These are phyloP conservation scores for Macrosteles quadrilineatus DNA, from an alignment of 1,140 invertebrate species.

Conservation along the genomic window DNA sequence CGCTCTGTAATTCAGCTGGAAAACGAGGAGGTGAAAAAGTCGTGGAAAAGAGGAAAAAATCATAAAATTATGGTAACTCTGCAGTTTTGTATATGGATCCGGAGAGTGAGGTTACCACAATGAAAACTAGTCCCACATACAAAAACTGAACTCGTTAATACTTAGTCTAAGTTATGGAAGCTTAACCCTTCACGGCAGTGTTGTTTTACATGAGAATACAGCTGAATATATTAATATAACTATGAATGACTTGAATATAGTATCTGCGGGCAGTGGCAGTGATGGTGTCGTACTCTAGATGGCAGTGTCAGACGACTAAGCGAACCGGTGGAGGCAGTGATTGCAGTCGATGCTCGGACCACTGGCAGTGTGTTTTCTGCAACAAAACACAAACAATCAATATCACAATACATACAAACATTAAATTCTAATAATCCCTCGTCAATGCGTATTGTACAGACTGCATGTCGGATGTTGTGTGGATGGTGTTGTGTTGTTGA, in stretches of 20 bases:
- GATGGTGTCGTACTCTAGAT: neutral
- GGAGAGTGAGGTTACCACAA: neutral
- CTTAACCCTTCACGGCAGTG: constrained; percentile 13
- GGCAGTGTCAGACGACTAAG: constrained; percentile 16
- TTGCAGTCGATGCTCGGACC: constrained; percentile 7
- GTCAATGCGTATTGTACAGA: too few relatives aligned
- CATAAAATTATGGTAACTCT: constrained; percentile 16
- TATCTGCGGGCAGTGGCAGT: constrained; percentile 11
- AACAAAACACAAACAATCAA: neutral
- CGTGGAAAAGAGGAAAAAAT: neutral
- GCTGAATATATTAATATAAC: constrained; percentile 18
- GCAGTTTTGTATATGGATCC: constrained; percentile 23
- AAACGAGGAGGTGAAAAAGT: neutral
- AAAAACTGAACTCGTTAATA: constrained; percentile 15
- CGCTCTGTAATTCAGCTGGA: constrained; percentile 2
- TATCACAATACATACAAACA: too few relatives aligned
- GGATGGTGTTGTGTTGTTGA: too few relatives aligned
- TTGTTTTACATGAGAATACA: constrained; percentile 16
- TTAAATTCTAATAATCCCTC: too few relatives aligned
- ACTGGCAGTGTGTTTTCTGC: constrained; percentile 23
- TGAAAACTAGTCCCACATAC: constrained; percentile 24
- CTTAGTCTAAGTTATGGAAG: constrained; percentile 8
- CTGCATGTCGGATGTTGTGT: too few relatives aligned
- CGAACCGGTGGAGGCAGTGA: constrained; percentile 9
- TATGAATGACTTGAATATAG: constrained; percentile 22